Evolutionary conservation across 1,140 invertebrate genomes (phyloP).

Genomic region (Theocolax elegans): DNA sequence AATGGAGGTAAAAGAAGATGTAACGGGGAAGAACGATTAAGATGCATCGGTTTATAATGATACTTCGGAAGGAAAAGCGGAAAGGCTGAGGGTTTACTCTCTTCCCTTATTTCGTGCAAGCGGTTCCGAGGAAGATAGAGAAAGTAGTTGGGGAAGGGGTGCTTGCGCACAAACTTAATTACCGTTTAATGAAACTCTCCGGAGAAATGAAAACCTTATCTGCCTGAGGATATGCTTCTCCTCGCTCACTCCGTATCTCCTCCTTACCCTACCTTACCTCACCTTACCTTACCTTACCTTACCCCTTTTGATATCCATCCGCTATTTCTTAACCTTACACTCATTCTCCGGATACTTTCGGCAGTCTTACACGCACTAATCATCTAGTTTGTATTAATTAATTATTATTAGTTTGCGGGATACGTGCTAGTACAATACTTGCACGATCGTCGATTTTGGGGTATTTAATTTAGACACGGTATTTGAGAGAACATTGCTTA

Average conservation of each 20-base stretch:
- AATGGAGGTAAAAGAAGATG: conserved; percentile 10
- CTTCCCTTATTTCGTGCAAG: neutral
- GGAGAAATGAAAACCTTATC: conserved; percentile 63
- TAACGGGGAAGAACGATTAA: conserved; percentile 54
- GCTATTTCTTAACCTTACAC: neutral
- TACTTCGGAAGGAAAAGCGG: conserved; percentile 41
- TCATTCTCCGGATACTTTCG: neutral
- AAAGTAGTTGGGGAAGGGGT: too few relatives aligned
- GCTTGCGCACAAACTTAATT: conserved; percentile 60
- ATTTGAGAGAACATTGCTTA: too few relatives aligned
- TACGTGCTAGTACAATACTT: too few relatives aligned
- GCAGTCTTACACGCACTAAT: conserved; percentile 1
- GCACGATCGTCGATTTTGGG: too few relatives aligned
- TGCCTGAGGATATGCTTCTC: conserved; percentile 35
- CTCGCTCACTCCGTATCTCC: neutral
- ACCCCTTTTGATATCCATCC: neutral
- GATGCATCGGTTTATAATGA: conserved; percentile 63
- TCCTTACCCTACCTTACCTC: neutral
- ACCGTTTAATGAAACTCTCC: conserved; percentile 61
- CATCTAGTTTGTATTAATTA: neutral
- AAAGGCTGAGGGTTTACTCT: neutral
- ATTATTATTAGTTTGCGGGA: neutral
- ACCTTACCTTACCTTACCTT: too few relatives aligned
- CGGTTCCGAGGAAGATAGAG: too few relatives aligned
- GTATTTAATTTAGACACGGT: too few relatives aligned